phyloP scores from a whole-genome alignment of 2,797 vertebrate genomes.

The Okamejei kenojei region DNA sequence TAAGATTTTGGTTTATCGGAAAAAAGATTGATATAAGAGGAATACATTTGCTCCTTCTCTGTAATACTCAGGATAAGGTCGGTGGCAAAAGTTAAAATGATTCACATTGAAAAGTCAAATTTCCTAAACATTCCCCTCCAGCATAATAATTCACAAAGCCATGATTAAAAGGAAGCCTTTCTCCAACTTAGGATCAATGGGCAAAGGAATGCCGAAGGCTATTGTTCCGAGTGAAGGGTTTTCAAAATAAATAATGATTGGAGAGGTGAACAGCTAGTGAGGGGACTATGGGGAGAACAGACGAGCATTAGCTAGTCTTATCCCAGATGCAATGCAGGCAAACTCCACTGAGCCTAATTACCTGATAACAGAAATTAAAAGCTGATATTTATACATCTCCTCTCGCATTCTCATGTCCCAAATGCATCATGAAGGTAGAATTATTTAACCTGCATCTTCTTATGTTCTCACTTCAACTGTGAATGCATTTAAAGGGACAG shows the following conservation, averaged over 20 bases:
- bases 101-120: not conserved
- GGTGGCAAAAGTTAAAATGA: not conserved
- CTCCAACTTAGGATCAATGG: not conserved
- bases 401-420: not conserved
- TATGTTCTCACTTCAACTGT: not conserved
- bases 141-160: not conserved
- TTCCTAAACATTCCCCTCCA: not conserved
- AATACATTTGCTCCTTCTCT: not conserved
- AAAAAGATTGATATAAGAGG: not conserved
- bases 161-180: not conserved
- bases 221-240: not conserved
- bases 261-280: not conserved
- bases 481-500: not conserved
- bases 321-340: not conserved
- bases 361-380: not conserved
- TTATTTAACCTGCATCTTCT: not conserved
- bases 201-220: not conserved
- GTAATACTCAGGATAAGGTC: not conserved
- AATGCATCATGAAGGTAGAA: not conserved
- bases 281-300: not conserved
- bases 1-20: not conserved
- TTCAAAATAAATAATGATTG: not conserved
- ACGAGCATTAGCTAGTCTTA: too few species aligned
- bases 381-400: not conserved
- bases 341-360: not conserved